Percentiles rank a stretch among this genome's conserved stretches.
Conservation (phyloP, 2,797 vertebrate genomes). For the Cossypha heuglini region DNA sequence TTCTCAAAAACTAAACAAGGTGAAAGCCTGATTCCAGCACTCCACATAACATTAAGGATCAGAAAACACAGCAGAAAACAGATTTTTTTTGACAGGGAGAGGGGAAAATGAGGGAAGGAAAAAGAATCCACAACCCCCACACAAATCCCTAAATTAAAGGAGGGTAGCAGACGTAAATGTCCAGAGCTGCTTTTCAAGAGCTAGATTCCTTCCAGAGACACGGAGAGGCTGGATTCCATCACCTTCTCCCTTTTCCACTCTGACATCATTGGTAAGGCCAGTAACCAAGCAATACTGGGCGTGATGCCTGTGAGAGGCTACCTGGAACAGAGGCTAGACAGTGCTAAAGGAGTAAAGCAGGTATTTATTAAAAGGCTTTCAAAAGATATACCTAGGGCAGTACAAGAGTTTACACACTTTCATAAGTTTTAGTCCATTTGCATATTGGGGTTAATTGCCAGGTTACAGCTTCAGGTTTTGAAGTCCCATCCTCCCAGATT, state of each 20-base stretch:
- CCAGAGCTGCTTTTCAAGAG: background rate
- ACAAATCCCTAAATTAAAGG: background rate
- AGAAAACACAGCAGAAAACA: background rate
- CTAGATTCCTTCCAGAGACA: background rate
- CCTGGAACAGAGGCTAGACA: too few relatives aligned
- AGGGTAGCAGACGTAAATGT: background rate
- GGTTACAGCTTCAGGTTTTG: too few relatives aligned
- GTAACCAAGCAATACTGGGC: background rate
- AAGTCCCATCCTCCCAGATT: too few relatives aligned
- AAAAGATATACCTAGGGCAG: too few relatives aligned
- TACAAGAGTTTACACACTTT: too few relatives aligned
- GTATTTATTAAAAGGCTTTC: too few relatives aligned
- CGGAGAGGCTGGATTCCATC: background rate
- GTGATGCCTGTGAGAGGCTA: too few relatives aligned
- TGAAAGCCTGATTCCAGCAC: background rate
- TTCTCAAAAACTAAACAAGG: constrained; percentile 39
- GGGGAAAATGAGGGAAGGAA: too few relatives aligned
- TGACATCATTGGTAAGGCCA: background rate
- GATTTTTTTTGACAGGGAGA: background rate
- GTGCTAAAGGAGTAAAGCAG: too few relatives aligned
- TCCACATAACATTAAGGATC: background rate
- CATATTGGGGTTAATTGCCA: too few relatives aligned
- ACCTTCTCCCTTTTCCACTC: background rate
- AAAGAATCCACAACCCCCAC: rapidly evolving
- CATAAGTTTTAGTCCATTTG: too few relatives aligned